phyloP scores from a whole-genome alignment of 2,113 vertebrate genomes.

The Tragelaphus imberbis region DNA sequence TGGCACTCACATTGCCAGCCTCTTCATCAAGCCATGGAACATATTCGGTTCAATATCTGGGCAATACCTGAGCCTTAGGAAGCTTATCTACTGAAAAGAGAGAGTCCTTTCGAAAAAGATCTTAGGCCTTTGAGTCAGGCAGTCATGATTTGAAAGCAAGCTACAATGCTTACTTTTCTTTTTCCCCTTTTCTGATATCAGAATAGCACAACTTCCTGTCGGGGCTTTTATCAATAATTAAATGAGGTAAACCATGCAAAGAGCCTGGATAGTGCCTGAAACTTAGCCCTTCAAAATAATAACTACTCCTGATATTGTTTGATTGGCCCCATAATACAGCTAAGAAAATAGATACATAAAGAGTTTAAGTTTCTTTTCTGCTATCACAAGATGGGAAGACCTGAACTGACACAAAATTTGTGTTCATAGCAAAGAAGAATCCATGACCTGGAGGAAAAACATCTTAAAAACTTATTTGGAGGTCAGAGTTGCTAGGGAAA shows the following conservation, averaged over 20 bases:
- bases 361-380: conserved; percentile 28
- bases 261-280: not conserved
- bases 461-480: conserved; percentile 28
- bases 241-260: not conserved
- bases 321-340: not conserved
- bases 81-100: not conserved
- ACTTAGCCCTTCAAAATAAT: not conserved
- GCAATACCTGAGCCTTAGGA: not conserved
- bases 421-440: not conserved
- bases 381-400: not conserved
- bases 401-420: not conserved
- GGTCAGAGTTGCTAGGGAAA: conserved; percentile 10
- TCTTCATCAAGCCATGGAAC: not conserved
- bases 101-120: not conserved
- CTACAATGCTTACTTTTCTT: not conserved
- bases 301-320: not conserved
- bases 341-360: not conserved
- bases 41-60: not conserved
- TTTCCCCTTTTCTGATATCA: not conserved
- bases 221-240: not conserved
- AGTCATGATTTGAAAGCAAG: conserved; percentile 4
- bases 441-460: not conserved
- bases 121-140: not conserved
- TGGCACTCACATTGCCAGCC: not conserved
- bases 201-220: not conserved